Conservation (phyloP, 2,888 invertebrate genomes). For the Catocala nupta region DNA sequence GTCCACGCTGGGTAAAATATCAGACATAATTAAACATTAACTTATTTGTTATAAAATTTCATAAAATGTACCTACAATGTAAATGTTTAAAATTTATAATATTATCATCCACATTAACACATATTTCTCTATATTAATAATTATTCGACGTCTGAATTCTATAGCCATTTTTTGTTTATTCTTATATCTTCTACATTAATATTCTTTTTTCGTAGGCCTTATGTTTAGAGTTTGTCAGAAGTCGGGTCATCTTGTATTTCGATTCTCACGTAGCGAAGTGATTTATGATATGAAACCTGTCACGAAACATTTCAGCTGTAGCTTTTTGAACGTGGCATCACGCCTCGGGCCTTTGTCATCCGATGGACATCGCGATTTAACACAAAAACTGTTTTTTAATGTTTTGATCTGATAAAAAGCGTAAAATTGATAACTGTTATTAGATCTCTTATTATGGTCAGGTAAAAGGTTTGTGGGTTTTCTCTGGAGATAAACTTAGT, state of each 20-base stretch:
- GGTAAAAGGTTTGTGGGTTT: too few species aligned
- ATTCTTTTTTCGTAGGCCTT: conserved; percentile 31
- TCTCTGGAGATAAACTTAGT: too few species aligned
- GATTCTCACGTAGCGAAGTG: conserved; percentile 63
- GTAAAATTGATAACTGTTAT: conserved; percentile 16
- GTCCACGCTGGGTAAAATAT: background rate
- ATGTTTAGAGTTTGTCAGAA: conserved; percentile 57
- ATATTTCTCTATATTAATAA: too few species aligned
- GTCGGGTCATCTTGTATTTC: conserved; percentile 61
- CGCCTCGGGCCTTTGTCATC: conserved; percentile 54
- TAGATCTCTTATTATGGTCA: background rate
- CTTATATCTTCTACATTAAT: background rate
- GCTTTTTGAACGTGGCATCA: conserved; percentile 54
- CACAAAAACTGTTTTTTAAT: conserved; percentile 25
- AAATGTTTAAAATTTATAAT: too few species aligned
- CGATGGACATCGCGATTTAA: conserved; percentile 52
- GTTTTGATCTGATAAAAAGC: conserved; percentile 17
- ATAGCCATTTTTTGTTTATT: background rate
- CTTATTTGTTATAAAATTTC: too few species aligned
- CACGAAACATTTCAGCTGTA: conserved; percentile 50
- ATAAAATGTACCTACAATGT: too few species aligned
- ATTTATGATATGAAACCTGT: conserved; percentile 62
- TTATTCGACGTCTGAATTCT: too few species aligned
- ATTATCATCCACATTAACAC: too few species aligned
- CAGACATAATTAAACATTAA: too few species aligned